Evolutionary conservation across 2,797 vertebrate species (phyloP).

Genomic region (Eidolon dupreanum): DNA sequence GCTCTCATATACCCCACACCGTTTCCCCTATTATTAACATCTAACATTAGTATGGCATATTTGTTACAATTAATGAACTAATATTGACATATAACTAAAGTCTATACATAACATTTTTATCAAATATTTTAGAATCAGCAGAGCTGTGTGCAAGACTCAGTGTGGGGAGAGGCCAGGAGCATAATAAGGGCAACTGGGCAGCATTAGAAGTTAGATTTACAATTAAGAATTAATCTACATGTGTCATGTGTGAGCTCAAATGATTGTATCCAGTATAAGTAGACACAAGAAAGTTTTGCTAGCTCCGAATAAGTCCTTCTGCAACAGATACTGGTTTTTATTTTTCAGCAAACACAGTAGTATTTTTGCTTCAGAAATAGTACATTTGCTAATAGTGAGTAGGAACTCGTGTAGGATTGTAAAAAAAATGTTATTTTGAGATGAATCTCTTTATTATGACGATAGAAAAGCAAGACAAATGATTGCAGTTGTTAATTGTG

Average conservation of each 20-base stretch:
- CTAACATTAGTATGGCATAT: neutral
- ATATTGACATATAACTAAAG: neutral
- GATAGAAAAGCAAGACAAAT: constrained; percentile 47
- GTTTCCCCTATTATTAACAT: neutral
- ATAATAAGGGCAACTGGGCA: neutral
- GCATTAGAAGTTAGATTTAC: neutral
- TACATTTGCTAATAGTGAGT: neutral
- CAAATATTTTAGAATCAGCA: neutral
- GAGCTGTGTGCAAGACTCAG: neutral
- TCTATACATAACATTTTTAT: neutral
- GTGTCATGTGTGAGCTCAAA: neutral
- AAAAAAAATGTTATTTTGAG: constrained; percentile 36
- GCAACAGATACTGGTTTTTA: constrained; percentile 9
- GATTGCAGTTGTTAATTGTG: constrained; percentile 39
- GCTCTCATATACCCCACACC: neutral
- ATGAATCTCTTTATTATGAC: constrained; percentile 43
- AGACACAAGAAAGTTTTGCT: neutral
- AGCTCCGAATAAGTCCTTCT: neutral
- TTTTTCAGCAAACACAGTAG: constrained; percentile 11
- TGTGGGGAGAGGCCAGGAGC: neutral
- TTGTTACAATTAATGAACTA: neutral
- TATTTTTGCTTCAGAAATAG: constrained; percentile 13
- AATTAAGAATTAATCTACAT: neutral
- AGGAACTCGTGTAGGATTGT: neutral
- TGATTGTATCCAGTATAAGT: neutral